A percentile compares a stretch with the other conserved stretches of the same genome.
phyloP scores from a whole-genome alignment of 2,888 invertebrate genomes.

The Meteorus colon region DNA sequence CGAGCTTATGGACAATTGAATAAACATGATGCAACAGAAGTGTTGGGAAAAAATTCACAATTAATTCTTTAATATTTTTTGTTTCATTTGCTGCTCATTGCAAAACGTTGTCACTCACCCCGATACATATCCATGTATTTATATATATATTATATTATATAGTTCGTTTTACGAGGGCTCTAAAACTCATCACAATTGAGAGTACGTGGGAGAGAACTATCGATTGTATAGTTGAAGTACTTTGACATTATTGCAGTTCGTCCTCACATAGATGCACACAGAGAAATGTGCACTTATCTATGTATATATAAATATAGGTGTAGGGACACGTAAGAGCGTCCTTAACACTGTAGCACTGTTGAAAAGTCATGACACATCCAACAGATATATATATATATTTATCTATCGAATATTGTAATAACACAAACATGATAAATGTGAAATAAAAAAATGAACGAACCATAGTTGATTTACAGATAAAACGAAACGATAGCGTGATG shows the following conservation, averaged over 20 bases:
- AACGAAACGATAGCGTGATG: not conserved
- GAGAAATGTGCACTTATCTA: not conserved
- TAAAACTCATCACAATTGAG: not conserved
- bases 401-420: not conserved
- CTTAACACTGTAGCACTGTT: not conserved
- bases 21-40: not conserved
- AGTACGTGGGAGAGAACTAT: not conserved
- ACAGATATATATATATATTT: not conserved
- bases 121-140: not conserved
- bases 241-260: constrained; percentile 12
- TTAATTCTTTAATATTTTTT: not conserved
- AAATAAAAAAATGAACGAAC: constrained; percentile 2
- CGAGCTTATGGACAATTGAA: not conserved
- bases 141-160: not conserved
- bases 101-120: not conserved
- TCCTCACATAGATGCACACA: not conserved
- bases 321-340: not conserved
- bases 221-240: not conserved
- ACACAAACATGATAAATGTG: not conserved
- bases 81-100: not conserved
- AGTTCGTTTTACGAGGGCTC: not conserved
- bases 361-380: not conserved
- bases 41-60: not conserved
- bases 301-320: not conserved
- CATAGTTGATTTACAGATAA: not conserved